phyloP scores from a whole-genome alignment of 2,113 vertebrate genomes.

The Microtus richardsoni region DNA sequence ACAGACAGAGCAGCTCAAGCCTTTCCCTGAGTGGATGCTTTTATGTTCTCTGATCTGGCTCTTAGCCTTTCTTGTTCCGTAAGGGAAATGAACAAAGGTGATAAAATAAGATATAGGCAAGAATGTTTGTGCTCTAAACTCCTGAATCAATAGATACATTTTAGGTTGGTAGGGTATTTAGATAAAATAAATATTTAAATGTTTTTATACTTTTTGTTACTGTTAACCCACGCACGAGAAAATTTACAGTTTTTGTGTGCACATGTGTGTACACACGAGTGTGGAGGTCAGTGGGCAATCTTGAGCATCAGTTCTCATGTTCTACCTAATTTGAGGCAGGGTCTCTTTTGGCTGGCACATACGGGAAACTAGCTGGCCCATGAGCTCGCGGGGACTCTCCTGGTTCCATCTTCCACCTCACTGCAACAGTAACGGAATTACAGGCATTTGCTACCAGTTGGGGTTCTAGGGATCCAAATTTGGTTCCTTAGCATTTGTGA shows the following conservation, averaged over 20 bases:
- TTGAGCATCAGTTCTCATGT: no score
- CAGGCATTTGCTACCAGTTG: neutral
- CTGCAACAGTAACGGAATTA: neutral
- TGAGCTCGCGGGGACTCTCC: neutral
- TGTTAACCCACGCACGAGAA: neutral
- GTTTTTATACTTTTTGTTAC: neutral
- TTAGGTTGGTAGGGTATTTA: conserved; percentile 13
- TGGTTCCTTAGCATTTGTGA: neutral
- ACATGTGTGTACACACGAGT: neutral
- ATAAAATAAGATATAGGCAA: neutral
- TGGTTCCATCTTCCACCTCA: neutral
- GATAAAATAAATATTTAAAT: neutral
- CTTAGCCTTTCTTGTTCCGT: conserved; percentile 27
- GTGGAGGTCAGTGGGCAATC: no score
- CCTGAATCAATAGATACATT: neutral
- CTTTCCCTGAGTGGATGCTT: conserved; percentile 46
- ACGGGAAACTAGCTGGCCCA: neutral
- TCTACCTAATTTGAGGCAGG: neutral
- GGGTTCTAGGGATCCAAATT: neutral
- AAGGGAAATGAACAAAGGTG: neutral
- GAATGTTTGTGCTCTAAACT: neutral
- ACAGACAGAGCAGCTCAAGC: conserved; percentile 53
- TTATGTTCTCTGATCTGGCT: neutral
- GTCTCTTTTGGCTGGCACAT: neutral
- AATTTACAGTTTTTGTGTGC: neutral